phyloP scores from a whole-genome alignment of 2,888 invertebrate species.

The Anagyrus pseudococci region DNA sequence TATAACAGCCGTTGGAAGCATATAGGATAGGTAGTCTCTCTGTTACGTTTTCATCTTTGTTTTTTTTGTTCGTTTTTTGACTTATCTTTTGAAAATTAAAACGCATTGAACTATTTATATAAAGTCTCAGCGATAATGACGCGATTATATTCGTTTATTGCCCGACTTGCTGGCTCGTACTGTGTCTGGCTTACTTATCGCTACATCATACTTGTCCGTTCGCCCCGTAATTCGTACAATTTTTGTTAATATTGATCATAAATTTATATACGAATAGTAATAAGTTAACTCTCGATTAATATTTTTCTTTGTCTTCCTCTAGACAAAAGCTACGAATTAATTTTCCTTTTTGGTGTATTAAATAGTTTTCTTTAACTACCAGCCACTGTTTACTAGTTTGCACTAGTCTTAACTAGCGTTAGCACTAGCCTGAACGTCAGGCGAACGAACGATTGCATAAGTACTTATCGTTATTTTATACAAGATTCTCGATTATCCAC shows the following conservation, averaged over 20 bases:
- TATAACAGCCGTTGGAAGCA: slow-evolving; percentile 46
- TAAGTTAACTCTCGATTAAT: slow-evolving; percentile 9
- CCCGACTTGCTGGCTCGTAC: too few species aligned
- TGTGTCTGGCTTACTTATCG: too few species aligned
- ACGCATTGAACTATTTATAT: slow-evolving; percentile 8
- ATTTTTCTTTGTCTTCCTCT: slow-evolving; percentile 12
- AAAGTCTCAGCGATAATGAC: slow-evolving; percentile 35
- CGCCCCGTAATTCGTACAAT: slow-evolving; percentile 27
- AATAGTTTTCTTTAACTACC: slow-evolving; percentile 54
- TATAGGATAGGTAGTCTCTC: slow-evolving; percentile 44
- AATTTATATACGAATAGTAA: slow-evolving; percentile 4
- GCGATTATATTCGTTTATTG: slow-evolving; percentile 6
- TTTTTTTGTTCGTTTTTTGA: slow-evolving; percentile 11
- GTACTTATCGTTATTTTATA: slow-evolving; percentile 14
- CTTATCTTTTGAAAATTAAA: slow-evolving; percentile 24
- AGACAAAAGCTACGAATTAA: slow-evolving; percentile 23
- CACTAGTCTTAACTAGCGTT: slow-evolving; percentile 55
- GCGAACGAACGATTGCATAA: slow-evolving; percentile 41
- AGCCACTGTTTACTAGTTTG: slow-evolving; percentile 57
- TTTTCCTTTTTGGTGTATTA: slow-evolving; percentile 12
- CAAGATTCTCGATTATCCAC: slow-evolving; percentile 4
- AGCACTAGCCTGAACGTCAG: slow-evolving; percentile 58
- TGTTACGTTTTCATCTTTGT: slow-evolving; percentile 37
- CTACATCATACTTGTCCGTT: too few species aligned
- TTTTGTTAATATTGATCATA: slow-evolving; percentile 10